Conservation (phyloP, 2,113 vertebrate genomes). For the Toxostoma redivivum region DNA sequence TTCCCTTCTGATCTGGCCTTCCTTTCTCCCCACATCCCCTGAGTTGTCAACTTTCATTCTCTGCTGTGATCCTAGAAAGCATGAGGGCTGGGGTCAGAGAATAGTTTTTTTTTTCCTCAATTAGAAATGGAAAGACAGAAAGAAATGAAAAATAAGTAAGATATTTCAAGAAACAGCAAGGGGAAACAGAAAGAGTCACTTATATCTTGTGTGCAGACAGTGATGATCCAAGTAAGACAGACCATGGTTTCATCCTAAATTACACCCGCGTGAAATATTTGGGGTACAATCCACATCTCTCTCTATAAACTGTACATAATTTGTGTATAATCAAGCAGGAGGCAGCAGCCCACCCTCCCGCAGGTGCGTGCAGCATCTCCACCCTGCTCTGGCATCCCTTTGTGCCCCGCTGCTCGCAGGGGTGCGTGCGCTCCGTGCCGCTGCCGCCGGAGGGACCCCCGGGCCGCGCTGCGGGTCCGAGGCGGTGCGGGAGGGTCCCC, state of each 20-base stretch:
- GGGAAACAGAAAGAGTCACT: neutral
- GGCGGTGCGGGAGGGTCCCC: neutral
- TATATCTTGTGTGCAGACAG: neutral
- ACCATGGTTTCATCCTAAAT: neutral
- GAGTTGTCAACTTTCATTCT: neutral
- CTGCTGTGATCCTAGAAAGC: neutral
- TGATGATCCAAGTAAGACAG: neutral
- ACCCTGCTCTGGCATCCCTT: rapidly evolving
- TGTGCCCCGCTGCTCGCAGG: rapidly evolving
- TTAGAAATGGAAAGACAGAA: neutral
- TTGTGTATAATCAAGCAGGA: neutral
- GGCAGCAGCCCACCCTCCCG: neutral
- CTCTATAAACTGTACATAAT: rapidly evolving
- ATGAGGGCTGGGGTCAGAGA: rapidly evolving
- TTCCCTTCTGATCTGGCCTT: neutral
- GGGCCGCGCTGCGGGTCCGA: no score
- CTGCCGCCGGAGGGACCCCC: neutral
- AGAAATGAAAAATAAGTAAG: neutral
- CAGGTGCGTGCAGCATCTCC: neutral
- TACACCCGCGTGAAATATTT: neutral
- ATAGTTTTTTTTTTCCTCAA: neutral
- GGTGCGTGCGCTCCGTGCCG: neutral
- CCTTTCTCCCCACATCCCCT: neutral
- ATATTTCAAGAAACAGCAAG: neutral
- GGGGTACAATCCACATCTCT: rapidly evolving